Evolutionary conservation across 1,140 invertebrate species (phyloP).

Genomic region (Orius laevigatus): DNA sequence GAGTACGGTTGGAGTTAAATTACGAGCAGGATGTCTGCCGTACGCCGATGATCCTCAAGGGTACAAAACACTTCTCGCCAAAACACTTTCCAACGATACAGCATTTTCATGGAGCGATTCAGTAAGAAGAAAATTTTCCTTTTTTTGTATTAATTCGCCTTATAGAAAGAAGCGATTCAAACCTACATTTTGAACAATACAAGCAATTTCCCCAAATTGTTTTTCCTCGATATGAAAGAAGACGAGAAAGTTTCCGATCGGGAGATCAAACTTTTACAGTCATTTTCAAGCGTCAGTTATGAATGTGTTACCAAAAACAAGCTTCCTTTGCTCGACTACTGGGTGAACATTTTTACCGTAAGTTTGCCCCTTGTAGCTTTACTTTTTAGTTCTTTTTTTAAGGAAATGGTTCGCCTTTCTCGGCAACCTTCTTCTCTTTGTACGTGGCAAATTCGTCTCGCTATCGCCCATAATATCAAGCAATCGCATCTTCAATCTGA

Average conservation of each 20-base stretch:
- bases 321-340: slow-evolving; percentile 56
- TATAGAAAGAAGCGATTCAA: slow-evolving; percentile 31
- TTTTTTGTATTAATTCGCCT: background rate
- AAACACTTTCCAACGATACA: slow-evolving; percentile 65
- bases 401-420: background rate
- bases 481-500: slow-evolving; percentile 22
- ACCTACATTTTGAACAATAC: slow-evolving; percentile 35
- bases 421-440: slow-evolving; percentile 17
- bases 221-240: slow-evolving; percentile 34
- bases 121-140: slow-evolving; percentile 17
- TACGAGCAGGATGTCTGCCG: slow-evolving; percentile 72
- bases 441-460: slow-evolving; percentile 48
- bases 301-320: slow-evolving; percentile 78
- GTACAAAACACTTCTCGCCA: slow-evolving; percentile 63
- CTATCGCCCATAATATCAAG: slow-evolving; percentile 28
- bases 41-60: slow-evolving; percentile 78
- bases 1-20: slow-evolving; percentile 67
- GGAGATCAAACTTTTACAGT: slow-evolving; percentile 43
- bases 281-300: slow-evolving; percentile 58
- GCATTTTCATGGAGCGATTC: slow-evolving; percentile 44
- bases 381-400: background rate
- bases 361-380: no score
- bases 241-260: background rate
- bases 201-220: slow-evolving; percentile 37
- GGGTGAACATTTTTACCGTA: slow-evolving; percentile 51